A percentile compares a stretch with the other conserved stretches of the same genome.
Conservation (phyloP, 2,113 vertebrate species). For the Thryonomys swinderianus region DNA sequence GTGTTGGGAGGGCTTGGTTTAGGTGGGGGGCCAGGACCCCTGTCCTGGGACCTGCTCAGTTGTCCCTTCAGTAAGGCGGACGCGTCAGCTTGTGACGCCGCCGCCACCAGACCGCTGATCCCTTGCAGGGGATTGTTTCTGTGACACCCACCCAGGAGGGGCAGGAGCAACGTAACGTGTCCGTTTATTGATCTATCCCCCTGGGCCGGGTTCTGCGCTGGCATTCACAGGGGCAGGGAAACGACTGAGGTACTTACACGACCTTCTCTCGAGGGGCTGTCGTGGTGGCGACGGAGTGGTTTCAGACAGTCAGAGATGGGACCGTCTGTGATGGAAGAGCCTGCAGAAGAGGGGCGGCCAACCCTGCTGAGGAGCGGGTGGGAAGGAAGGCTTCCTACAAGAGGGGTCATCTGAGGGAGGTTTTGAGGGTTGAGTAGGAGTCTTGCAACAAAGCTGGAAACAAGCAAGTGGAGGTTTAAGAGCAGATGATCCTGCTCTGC, state of each 20-base stretch:
- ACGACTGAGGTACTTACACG: not conserved
- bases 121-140: not conserved
- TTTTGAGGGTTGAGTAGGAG: constrained; percentile 46
- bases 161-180: not conserved
- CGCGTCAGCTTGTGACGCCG: not conserved
- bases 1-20: not conserved
- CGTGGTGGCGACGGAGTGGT: not conserved
- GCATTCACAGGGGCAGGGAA: not conserved
- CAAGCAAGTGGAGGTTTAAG: not conserved
- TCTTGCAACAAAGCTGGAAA: not conserved
- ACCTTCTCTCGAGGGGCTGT: not conserved
- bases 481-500: not conserved
- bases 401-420: not conserved
- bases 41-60: not conserved
- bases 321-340: not conserved
- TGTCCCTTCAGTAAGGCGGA: too few relatives aligned
- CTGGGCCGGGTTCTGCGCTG: not conserved
- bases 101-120: not conserved
- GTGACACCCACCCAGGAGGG: not conserved
- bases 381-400: not conserved
- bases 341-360: not conserved
- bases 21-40: not conserved
- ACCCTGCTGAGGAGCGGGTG: not conserved
- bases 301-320: not conserved
- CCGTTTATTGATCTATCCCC: not conserved